A percentile compares a stretch with the other conserved stretches of the same genome.
These are phyloP conservation scores for Menura novaehollandiae DNA, from an alignment of 2,113 vertebrate genomes.

Conservation along the genomic window DNA sequence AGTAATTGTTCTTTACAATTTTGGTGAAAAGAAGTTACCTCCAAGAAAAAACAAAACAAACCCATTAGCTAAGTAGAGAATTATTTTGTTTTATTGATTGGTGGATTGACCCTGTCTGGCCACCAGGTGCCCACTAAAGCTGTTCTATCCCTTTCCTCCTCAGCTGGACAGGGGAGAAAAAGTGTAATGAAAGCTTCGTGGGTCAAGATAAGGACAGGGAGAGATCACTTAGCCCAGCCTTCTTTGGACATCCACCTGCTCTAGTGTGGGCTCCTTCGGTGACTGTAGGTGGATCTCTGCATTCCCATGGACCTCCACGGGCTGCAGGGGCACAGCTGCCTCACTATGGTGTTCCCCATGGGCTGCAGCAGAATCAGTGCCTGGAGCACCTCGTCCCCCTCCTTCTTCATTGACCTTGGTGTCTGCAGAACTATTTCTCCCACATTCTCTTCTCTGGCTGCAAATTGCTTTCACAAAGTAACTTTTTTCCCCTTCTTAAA, in stretches of 20 bases:
- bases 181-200: neutral
- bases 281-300: neutral
- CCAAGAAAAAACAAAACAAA: neutral
- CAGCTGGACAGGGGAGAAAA: neutral
- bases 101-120: neutral
- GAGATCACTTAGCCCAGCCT: neutral
- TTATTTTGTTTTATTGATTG: neutral
- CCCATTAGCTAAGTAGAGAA: neutral
- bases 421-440: neutral
- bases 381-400: too few relatives aligned
- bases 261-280: neutral
- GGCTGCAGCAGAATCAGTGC: neutral
- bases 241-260: neutral
- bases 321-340: neutral
- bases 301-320: neutral
- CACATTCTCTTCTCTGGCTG: neutral
- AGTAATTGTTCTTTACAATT: neutral
- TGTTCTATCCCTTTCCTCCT: neutral
- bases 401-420: neutral
- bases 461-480: neutral
- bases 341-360: accelerated
- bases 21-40: neutral
- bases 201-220: neutral
- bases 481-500: neutral
- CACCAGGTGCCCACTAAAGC: neutral